phyloP scores from a whole-genome alignment of 2,797 vertebrate species.

The Cercopithecus hamlyni region DNA sequence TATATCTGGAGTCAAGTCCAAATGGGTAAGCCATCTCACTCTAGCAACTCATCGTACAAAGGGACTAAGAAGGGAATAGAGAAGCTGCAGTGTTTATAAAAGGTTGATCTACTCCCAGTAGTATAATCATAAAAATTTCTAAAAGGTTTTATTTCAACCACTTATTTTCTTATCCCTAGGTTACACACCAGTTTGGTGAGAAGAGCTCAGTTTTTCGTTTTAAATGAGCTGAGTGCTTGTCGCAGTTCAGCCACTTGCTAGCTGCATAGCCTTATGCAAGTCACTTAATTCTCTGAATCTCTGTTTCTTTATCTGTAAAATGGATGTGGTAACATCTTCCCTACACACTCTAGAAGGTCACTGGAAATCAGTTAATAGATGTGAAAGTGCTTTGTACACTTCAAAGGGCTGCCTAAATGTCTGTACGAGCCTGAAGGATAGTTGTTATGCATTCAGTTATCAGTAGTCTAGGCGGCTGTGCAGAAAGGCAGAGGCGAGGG shows the following conservation, averaged over 20 bases:
- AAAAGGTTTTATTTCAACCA: not conserved
- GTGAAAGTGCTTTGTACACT: not conserved
- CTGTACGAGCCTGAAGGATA: not conserved
- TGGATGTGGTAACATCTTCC: not conserved
- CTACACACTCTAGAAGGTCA: not conserved
- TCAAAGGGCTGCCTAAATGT: not conserved
- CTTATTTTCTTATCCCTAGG: not conserved
- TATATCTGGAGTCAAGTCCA: not conserved
- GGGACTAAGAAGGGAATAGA: not conserved
- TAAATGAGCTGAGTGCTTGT: not conserved
- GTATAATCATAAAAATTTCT: not conserved
- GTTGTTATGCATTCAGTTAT: not conserved
- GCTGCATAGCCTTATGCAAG: not conserved
- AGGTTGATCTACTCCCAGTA: not conserved
- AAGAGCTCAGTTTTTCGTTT: not conserved
- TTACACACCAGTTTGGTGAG: slow-evolving; percentile 5
- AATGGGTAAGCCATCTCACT: not conserved
- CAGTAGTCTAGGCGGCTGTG: not conserved
- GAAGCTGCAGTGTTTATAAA: not conserved
- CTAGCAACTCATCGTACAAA: not conserved
- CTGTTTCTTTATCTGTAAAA: not conserved
- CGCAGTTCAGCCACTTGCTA: not conserved
- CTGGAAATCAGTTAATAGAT: not conserved
- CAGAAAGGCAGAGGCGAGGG: not conserved
- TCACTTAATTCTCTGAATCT: not conserved